Conservation (phyloP, 1,140 invertebrate genomes). For the Megalopta genalis region DNA sequence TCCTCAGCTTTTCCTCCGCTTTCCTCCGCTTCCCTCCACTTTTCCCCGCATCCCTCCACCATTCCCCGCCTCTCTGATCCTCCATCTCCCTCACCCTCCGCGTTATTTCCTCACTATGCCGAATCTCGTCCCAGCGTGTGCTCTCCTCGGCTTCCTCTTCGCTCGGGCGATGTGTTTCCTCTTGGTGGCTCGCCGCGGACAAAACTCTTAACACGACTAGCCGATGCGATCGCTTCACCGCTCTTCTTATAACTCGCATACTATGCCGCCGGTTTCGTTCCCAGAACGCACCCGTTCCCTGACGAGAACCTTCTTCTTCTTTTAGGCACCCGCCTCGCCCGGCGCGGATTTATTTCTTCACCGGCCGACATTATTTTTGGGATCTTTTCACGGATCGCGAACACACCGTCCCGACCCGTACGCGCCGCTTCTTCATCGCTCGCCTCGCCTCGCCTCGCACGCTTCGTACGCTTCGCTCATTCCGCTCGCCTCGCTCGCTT, state of each 20-base stretch:
- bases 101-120: too few relatives aligned
- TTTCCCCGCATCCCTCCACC: too few relatives aligned
- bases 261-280: conserved; percentile 63
- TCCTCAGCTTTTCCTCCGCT: too few relatives aligned
- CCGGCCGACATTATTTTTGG: conserved; percentile 79
- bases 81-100: too few relatives aligned
- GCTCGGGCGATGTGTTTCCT: conserved; percentile 3
- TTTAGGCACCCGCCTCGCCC: conserved; percentile 61
- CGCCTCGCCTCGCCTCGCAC: background rate
- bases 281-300: conserved; percentile 59
- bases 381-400: conserved; percentile 79
- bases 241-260: conserved; percentile 62
- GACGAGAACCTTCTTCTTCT: conserved; percentile 62
- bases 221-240: conserved; percentile 61
- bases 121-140: too few relatives aligned
- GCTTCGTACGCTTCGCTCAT: background rate
- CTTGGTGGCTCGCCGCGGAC: conserved; percentile 33
- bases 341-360: conserved; percentile 76
- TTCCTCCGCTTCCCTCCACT: too few relatives aligned
- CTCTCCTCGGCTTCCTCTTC: conserved; percentile 6
- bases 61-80: too few relatives aligned
- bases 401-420: conserved; percentile 57
- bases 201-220: conserved; percentile 58
- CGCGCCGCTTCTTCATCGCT: background rate
- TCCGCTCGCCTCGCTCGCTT: too few relatives aligned